Evolutionary conservation across 2,113 vertebrate genomes (phyloP), one percentile per base, ranked within the genome.

Genomic region (Polypterus bichir): DNA sequence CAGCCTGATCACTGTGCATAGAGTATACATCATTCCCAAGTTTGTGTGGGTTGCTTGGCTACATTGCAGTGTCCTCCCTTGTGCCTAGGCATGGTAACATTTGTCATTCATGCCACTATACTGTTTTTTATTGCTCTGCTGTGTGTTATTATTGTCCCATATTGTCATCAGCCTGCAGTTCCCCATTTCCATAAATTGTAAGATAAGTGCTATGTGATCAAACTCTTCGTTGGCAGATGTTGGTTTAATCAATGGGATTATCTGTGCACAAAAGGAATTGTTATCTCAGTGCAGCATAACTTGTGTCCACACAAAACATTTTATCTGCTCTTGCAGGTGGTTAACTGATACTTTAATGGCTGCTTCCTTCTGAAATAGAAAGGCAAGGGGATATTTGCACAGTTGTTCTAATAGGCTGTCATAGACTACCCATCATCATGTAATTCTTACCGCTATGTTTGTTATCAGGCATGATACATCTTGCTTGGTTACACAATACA

Each of bases 301-400:
- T 11, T 7, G 47, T 54, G 47, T 11, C 54, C 51, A 8, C 9
- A 48, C 4, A 46, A 7, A 5, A 10, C 10, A 27, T n/a, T 6
- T 86, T 90, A 91, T 90, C 88, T 85, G 70, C n/a, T 58, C 55
- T 59, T 67, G 69, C 81, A 85, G 57, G 44, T 68, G 75, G 65
- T 61, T 60, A 72, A 61, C 60, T 64, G 47, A 64, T 65, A 60
- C 61, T 64, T 69, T 70, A 70, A 71, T 70, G 46, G 59, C 46
- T 51, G 51, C 49, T 59, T 47, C 47, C 67, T 61, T 9, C 57
- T 59, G 63, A 60, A 66, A 57, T 55, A 49, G 44, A 65, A 59
- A 61, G 65, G 67, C 74, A 62, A 47, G 54, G 64, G 68, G 66
- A 64, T 80, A 62, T 76, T 81, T 72, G 74, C 65, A 81, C 68